Evolutionary conservation across 2,797 vertebrate species (phyloP), one percentile per base, ranked within the genome.

Genomic region (Pelochelys cantorii): DNA sequence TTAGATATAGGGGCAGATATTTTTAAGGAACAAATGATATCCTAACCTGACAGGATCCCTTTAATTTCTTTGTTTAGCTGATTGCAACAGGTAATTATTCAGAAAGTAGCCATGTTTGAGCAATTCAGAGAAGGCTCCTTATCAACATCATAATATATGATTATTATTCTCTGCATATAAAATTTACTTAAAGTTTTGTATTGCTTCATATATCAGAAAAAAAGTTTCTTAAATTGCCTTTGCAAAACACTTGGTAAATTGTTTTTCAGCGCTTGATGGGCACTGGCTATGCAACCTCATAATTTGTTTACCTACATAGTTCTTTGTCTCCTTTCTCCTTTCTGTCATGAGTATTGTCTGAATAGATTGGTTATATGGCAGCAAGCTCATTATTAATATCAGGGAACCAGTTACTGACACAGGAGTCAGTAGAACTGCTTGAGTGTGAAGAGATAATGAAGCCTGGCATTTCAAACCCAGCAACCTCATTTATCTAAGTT

Each of bases 401-500:
- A 91, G 84, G 92, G 88, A 94, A 90, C 59, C 86, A 91, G 93
- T 93, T 93, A 91, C 92, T 95, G 94, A 88, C 81, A 62, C 68
- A 18, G 53, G 93, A 95, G 88, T 81, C 83, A 74, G 60, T 79
- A 0, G 1, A 88, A 57, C 68, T 80, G 83, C 81, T 93, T 91
- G 91, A 95, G 79, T 90, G 84, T 80, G 93, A 92, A 75, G 79
- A 71, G 83, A 92, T 94, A 96, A 94, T 23, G 81, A 95, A 92
- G 62, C 27, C 84, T 93, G 92, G 83, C 91, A 78, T 93, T 94
- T 95, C 94, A 95, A 91, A 92, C 65, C 79, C 20, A 62, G 60
- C 90, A 92, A 94, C 95, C 93, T 95, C 91, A 84, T 94, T 92
- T 94, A 84, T 93, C 91, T 87, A 11, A 79, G 88, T 82, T 94